Conservation (phyloP, 1,140 invertebrate species). For the Megalopta genalis region DNA sequence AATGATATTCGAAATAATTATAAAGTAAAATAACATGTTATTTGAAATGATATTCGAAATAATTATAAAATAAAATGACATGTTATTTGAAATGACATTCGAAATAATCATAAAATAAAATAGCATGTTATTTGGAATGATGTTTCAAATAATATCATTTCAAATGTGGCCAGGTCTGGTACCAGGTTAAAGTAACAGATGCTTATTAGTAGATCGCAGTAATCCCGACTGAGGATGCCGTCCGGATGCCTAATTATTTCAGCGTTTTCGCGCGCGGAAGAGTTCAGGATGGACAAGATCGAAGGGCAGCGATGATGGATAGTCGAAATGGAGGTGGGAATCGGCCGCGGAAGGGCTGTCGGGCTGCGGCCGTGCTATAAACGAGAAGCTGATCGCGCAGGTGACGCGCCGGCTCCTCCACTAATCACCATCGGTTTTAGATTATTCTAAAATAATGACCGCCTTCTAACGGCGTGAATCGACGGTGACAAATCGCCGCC, state of each 20-base stretch:
- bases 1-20: no score
- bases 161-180: no score
- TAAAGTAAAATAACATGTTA: no score
- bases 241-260: not conserved
- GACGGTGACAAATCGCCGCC: slow-evolving; percentile 68
- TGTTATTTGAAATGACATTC: no score
- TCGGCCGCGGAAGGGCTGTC: slow-evolving; percentile 50
- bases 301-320: slow-evolving; percentile 71
- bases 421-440: slow-evolving; percentile 81
- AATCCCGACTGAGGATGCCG: no score
- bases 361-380: slow-evolving; percentile 56
- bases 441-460: slow-evolving; percentile 80
- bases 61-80: no score
- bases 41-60: no score
- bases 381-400: slow-evolving; percentile 71
- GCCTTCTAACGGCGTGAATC: slow-evolving; percentile 65
- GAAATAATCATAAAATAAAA: no score
- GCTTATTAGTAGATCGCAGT: no score
- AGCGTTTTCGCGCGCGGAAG: not conserved
- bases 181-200: no score
- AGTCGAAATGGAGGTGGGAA: slow-evolving; percentile 58
- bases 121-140: no score
- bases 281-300: slow-evolving; percentile 18
- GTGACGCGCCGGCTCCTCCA: slow-evolving; percentile 76
- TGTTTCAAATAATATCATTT: no score